A percentile compares a stretch with the other conserved stretches of the same genome.
Evolutionary conservation across 2,113 vertebrate species (phyloP).

Genomic region (sheep (Ovis aries)): DNA sequence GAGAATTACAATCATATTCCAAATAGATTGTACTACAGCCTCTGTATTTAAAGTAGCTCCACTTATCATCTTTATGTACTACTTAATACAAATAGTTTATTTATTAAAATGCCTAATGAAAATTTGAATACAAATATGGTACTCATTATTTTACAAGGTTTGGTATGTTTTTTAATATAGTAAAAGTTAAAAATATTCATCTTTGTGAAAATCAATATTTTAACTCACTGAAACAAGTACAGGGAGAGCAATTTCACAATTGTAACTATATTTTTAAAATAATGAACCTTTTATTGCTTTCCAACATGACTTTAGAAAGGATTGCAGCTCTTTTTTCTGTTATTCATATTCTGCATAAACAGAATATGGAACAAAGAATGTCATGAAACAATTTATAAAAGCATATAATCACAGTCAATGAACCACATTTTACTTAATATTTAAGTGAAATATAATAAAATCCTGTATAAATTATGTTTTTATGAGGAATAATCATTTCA

Average conservation of each 20-base stretch:
- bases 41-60: background rate
- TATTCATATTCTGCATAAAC: background rate
- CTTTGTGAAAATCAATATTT: conserved; percentile 20
- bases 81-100: conserved; percentile 10
- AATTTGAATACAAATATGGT: conserved; percentile 30
- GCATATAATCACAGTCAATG: background rate
- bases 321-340: background rate
- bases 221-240: background rate
- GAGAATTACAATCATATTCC: background rate
- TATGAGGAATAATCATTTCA: background rate
- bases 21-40: background rate
- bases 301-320: background rate
- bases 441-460: conserved; percentile 9
- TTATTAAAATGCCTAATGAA: conserved; percentile 40
- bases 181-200: background rate
- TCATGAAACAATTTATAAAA: background rate
- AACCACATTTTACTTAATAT: background rate
- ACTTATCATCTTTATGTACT: background rate
- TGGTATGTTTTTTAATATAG: background rate
- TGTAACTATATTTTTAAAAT: background rate
- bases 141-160: background rate
- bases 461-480: background rate
- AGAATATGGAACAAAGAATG: background rate
- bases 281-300: background rate
- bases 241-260: background rate